Evolutionary conservation across 2,797 vertebrate genomes (phyloP), one percentile per base, ranked within the genome.

Genomic region (Choloepus didactylus): DNA sequence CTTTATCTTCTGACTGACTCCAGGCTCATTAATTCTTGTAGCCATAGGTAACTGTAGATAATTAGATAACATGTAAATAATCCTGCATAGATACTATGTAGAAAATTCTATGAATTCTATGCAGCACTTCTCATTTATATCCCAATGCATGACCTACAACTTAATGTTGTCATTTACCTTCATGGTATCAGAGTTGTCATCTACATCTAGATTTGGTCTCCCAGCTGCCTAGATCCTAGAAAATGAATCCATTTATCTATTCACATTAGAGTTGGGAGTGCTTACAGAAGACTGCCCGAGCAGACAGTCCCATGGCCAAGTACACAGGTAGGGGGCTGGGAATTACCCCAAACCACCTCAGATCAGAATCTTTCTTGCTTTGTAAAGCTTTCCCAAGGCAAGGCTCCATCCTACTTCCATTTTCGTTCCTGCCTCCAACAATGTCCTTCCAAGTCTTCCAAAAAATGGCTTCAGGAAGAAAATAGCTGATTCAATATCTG

Each of bases 371-470:
- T 59, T 41, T 72, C 62, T 23, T 35, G 10, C 51, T 80, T 31
- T 19, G 29, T 35, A 27, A 75, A 41, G 35, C 64, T 85, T 27
- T n/a, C 18, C n/a, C 64, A 35, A 8, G 38, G 85, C 64, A 89
- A 72, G 35, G 44, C 46, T 76, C 23, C 35, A 66, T 21, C 9
- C 7, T 80, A 44, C 46, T 41, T 91, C 76, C 62, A 56, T 59
- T 72, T 90, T 44, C 60, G 16, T 46, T 89, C 89, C 41, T 67
- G 59, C 46, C 38, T 87, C 2, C n/a, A 88, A 64, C 75, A 51
- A 76, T 77, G 89, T 90, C 51, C 77, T 93, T 67, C 21, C 60
- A 91, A 49, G 41, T 86, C 91, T 91, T 95, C 41, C 56, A 75
- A 70, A 12, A 87, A 41, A 94, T 60, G 70, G 29, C 80, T 84